A percentile compares a stretch with the other conserved stretches of the same genome.
phyloP scores from a whole-genome alignment of 1,140 invertebrate species.

The Oryctes rhinoceros region DNA sequence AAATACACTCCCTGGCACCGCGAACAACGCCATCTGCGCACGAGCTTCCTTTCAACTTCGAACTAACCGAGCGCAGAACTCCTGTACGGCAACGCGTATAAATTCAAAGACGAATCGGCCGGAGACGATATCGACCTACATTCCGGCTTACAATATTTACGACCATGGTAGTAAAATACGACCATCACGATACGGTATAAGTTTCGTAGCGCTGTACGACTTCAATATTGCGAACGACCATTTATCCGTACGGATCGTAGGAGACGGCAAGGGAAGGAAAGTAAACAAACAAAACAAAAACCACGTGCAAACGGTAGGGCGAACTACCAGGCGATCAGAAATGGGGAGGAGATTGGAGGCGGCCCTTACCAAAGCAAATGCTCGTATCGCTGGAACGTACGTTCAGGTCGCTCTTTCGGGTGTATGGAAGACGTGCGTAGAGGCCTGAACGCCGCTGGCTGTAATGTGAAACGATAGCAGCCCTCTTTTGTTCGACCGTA shows the following conservation, averaged over 20 bases:
- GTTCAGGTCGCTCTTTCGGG: not conserved
- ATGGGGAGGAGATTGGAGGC: constrained; percentile 10
- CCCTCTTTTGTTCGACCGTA: not conserved
- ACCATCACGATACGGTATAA: not conserved
- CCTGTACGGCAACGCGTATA: not conserved
- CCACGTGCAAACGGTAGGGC: constrained; percentile 38
- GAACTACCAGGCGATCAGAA: constrained; percentile 26
- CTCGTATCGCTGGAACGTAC: not conserved
- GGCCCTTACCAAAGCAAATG: constrained; percentile 17
- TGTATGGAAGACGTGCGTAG: not conserved
- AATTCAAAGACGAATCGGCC: not conserved
- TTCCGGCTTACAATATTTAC: not conserved
- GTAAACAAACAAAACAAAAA: constrained; percentile 27
- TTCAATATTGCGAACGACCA: not conserved
- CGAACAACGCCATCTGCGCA: not conserved
- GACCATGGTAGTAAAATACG: not conserved
- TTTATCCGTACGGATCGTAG: not conserved
- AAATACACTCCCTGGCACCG: not conserved
- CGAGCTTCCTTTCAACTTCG: not conserved
- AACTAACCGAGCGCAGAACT: not conserved
- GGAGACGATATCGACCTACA: constrained; percentile 2
- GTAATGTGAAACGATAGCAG: not conserved
- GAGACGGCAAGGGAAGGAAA: not conserved
- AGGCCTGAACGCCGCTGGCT: not conserved
- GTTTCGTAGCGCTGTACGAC: not conserved